Percentiles rank a stretch among this genome's conserved stretches.
phyloP scores from a whole-genome alignment of 2,797 vertebrate genomes.

The Eleutherodactylus coqui region DNA sequence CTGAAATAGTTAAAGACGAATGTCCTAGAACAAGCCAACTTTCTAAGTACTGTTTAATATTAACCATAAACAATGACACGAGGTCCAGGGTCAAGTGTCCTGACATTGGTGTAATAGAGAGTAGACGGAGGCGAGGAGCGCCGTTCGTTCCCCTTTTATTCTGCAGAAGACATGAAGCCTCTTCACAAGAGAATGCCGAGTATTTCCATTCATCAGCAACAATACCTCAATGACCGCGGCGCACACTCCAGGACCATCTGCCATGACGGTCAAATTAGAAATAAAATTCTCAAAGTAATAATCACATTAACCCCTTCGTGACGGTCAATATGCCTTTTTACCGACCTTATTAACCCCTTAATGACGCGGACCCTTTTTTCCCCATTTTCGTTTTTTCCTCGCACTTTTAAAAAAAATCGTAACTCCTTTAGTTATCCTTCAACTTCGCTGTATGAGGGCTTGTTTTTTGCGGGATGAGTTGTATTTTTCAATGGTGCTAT shows the following conservation, averaged over 20 bases:
- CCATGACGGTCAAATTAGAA: neutral
- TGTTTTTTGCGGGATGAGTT: no score
- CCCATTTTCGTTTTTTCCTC: no score
- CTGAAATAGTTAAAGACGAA: neutral
- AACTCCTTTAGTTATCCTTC: no score
- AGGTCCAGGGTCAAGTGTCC: neutral
- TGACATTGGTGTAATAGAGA: conserved; percentile 15
- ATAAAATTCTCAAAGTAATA: neutral
- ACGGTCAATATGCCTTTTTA: no score
- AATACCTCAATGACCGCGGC: neutral
- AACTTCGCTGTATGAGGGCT: no score
- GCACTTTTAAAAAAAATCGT: no score
- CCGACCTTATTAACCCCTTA: no score
- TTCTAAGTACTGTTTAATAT: neutral
- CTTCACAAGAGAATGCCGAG: neutral
- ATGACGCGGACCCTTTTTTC: no score
- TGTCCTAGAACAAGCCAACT: neutral
- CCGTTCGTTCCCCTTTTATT: no score
- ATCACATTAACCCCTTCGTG: neutral
- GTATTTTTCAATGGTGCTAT: no score
- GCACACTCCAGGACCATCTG: neutral
- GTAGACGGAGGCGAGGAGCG: no score
- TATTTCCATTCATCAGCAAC: neutral
- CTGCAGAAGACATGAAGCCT: neutral
- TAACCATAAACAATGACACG: neutral